Evolutionary conservation across 2,113 vertebrate genomes (phyloP), one percentile per base, ranked within the genome.

Genomic region (Cichladusa arquata): DNA sequence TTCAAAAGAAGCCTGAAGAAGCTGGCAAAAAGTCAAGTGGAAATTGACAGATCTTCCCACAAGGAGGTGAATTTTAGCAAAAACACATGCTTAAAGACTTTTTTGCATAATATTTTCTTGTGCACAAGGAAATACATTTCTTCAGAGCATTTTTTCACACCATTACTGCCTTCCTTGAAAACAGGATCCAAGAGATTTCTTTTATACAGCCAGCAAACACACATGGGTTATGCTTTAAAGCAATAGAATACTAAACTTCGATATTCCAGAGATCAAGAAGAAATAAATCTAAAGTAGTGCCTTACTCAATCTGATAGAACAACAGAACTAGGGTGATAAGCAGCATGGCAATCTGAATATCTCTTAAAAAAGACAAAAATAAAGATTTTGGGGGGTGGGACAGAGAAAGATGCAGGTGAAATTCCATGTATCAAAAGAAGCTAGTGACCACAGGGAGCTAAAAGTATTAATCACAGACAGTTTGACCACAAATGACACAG

Each of bases 281-380:
- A 91, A 76, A 79, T 45, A 50, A 38, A 40, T 24, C 44, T n/a
- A 6, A 76, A 74, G 7, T 14, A 56, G 10, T 5, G 15, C 17
- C 11, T 66, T 57, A 45, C 14, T 86, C 31, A 79, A 20, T 29
- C 36, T 71, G 8, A 70, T 79, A 67, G 6, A 83, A 56, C 19
- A 80, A 65, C 5, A 82, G 48, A 24, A 76, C 6, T 0, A 0
- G 26, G 28, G 48, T 1, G 2, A 24, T 34, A 76, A 71, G 29
- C 47, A 48, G 8, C n/a, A 54, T 5, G 33, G 8, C 33, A 53
- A 36, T 19, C 42, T 80, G 48, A 40, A 20, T 29, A 53, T 14
- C 38, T 58, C 4, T 3, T 71, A 16, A 60, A 69, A 88, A 53
- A 38, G 9, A 38, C 4, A 48, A 70, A 85, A 82, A 58, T 3